Base-by-base conservation (phyloP, 2,888 invertebrate species). In the Caenorhabditis sp. region DNA sequence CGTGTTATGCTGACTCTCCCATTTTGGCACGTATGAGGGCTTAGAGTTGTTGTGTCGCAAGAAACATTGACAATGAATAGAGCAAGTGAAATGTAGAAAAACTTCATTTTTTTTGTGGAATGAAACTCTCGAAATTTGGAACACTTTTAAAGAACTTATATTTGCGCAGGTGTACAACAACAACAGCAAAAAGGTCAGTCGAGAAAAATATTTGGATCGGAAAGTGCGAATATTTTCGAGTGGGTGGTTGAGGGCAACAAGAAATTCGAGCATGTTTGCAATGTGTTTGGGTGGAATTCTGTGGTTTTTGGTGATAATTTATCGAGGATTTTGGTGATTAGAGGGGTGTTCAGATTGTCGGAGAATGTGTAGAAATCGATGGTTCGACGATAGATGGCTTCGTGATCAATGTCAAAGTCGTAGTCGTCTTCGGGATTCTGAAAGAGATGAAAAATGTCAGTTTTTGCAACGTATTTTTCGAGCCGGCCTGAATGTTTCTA, bases 391-490 rank as follows among this genome's bases (percentile, higher is more conserved):
- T 73, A 73, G 58, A 73, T 73, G 5, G 73, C 73, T 14, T 10
- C 12, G n/a, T 60, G 23, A 23, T 73, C 73, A 19, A 67, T 49
- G 27, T 73, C 73, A 60, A 73, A 73, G 12, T 65, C 65, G 27
- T 69, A 73, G 60, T 73, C 73, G 54, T 73, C 66, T 53, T 69
- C 66, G 10, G 73, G 69, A 26, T 73, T 73, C 73, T 73, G 73
- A 50, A 66, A 58, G n/a, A n/a, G 2, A 4, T 31, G 54, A 8
- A 12, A 36, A 8, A 8, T 36, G 5, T 36, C 36, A 36, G 36
- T 6, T 10, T 8, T 12, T 36, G 12, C 6, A 12, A 36, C 6
- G 36, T 8, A 12, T 36, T 36, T 12, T 31, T 37, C 19, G 58
- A 37, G 24, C n/a, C n/a, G n/a, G n/a, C n/a, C n/a, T n/a, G n/a